A percentile compares a stretch with the other conserved stretches of the same genome.
phyloP scores from a whole-genome alignment of 1,140 invertebrate genomes.

The Lasaia peninsularis region DNA sequence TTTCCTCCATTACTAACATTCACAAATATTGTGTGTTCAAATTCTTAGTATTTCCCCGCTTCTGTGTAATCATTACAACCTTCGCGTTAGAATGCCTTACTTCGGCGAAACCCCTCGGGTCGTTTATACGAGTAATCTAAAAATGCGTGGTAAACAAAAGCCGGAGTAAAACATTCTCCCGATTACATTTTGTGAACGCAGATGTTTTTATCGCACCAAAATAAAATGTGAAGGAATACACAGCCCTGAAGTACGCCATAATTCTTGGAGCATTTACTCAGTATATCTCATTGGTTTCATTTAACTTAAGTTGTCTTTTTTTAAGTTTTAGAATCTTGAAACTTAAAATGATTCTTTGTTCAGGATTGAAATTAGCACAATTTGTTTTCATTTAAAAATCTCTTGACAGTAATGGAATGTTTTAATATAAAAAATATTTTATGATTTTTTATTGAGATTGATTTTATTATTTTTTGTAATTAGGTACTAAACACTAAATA shows the following conservation, averaged over 20 bases:
- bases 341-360: too few species aligned
- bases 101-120: not conserved
- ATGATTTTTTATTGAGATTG: too few species aligned
- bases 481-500: too few species aligned
- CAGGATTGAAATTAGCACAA: too few species aligned
- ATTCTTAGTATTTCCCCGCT: not conserved
- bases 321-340: too few species aligned
- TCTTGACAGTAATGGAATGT: too few species aligned
- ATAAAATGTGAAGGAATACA: constrained; percentile 5
- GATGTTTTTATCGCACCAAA: not conserved
- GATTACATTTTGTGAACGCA: constrained; percentile 5
- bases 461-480: too few species aligned
- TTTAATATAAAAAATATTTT: too few species aligned
- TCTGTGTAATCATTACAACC: constrained; percentile 3
- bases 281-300: not conserved
- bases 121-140: constrained; percentile 6
- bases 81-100: constrained; percentile 5
- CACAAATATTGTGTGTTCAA: not conserved
- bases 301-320: not conserved
- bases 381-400: too few species aligned
- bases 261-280: not conserved
- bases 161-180: constrained; percentile 1
- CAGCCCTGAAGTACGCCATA: not conserved
- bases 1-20: not conserved
- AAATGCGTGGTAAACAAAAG: constrained; percentile 8